These are phyloP conservation scores for Metacarcinus magister DNA, from an alignment of 2,888 invertebrate species.

Conservation along the genomic window DNA sequence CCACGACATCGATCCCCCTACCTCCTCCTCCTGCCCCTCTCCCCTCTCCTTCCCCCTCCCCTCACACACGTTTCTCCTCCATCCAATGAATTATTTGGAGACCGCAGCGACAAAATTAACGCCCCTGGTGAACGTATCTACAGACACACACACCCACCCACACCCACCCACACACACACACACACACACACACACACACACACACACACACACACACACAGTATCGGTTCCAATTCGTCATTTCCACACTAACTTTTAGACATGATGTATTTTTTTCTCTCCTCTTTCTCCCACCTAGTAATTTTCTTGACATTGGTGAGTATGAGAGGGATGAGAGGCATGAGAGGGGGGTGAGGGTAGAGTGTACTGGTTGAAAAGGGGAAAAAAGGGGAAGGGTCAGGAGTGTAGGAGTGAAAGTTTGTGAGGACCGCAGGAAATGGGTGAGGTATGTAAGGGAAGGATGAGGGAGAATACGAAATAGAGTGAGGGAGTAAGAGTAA, in stretches of 20 bases:
- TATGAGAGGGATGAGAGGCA: neutral
- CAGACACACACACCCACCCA: constrained; percentile 11
- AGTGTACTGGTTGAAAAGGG: too few species aligned
- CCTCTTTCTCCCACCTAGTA: too few species aligned
- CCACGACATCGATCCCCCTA: constrained; percentile 44
- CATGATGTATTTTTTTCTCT: too few species aligned
- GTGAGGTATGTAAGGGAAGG: neutral
- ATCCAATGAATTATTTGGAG: neutral
- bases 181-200: neutral
- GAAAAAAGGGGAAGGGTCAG: neutral
- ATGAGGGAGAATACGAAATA: neutral
- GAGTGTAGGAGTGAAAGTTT: neutral
- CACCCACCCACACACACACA: constrained; percentile 45
- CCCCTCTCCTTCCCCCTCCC: neutral
- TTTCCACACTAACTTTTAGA: neutral
- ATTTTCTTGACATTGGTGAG: neutral
- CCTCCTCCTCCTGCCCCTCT: neutral
- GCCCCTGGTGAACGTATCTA: neutral
- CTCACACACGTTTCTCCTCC: neutral
- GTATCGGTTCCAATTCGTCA: constrained; percentile 18
- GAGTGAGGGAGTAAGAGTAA: neutral
- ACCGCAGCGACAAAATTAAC: neutral
- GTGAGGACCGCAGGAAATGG: neutral
- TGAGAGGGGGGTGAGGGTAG: neutral
- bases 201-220: neutral